phyloP scores from a whole-genome alignment of 2,797 vertebrate genomes.

The Pelobates cultripes region DNA sequence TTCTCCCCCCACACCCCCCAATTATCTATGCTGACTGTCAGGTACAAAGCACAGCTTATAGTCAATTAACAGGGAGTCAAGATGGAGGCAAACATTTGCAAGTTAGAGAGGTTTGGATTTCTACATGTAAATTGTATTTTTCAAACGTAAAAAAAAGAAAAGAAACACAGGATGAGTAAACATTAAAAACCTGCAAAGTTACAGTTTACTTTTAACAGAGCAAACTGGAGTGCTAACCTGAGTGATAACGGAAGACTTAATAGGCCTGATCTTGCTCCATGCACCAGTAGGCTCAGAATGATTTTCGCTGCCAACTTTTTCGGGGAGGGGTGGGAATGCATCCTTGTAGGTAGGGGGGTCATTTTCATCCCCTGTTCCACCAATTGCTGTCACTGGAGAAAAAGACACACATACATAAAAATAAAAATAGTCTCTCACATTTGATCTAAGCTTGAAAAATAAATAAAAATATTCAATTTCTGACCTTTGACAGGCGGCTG shows the following conservation, averaged over 20 bases:
- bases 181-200: too few relatives aligned
- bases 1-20: too few relatives aligned
- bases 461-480: not conserved
- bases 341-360: slow-evolving; percentile 98
- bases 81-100: too few relatives aligned
- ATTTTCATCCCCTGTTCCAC: slow-evolving; percentile 89
- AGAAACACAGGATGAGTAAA: too few relatives aligned
- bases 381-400: slow-evolving; percentile 78
- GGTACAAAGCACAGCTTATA: too few relatives aligned
- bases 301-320: slow-evolving; percentile 90
- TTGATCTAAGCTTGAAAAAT: too few relatives aligned
- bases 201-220: too few relatives aligned
- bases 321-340: slow-evolving; percentile 97
- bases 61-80: too few relatives aligned
- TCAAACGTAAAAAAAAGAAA: too few relatives aligned
- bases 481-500: slow-evolving; percentile 88
- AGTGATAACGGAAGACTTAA: slow-evolving; percentile 98
- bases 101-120: too few relatives aligned
- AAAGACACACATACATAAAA: not conserved
- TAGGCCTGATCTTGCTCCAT: slow-evolving; percentile 96
- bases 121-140: too few relatives aligned
- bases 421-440: not conserved
- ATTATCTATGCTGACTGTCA: too few relatives aligned
- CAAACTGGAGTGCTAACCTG: slow-evolving; percentile 76
- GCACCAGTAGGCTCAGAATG: slow-evolving; percentile 87